Percentiles rank a stretch among this genome's conserved stretches.
These are phyloP conservation scores for Hylaea fasciaria DNA, from an alignment of 2,888 invertebrate genomes.

Conservation along the genomic window DNA sequence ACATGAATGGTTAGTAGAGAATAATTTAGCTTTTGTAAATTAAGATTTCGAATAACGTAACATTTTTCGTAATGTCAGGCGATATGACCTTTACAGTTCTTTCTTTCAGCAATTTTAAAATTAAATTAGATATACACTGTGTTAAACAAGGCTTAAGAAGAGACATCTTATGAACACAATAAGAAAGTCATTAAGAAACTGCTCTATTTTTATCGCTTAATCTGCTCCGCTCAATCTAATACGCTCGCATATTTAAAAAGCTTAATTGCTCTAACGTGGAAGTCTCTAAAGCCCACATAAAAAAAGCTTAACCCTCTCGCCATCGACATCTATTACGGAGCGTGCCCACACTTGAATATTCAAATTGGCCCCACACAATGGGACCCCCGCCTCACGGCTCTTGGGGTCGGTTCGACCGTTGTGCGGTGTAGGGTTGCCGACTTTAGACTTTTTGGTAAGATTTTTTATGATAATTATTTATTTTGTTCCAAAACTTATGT, in stretches of 20 bases:
- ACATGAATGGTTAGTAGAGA: background rate
- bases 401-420: conserved; percentile 51
- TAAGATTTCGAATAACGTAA: background rate
- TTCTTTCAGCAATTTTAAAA: no score
- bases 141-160: background rate
- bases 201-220: background rate
- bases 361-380: conserved; percentile 73
- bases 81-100: no score
- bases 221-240: conserved; percentile 8
- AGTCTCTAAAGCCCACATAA: conserved; percentile 37
- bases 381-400: conserved; percentile 48
- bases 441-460: background rate
- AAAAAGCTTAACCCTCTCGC: conserved; percentile 45
- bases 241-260: conserved; percentile 35
- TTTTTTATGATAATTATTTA: no score
- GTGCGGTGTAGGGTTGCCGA: conserved; percentile 33
- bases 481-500: no score
- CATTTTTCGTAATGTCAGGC: background rate
- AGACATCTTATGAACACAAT: background rate
- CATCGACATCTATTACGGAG: conserved; percentile 67
- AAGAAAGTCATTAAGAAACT: background rate
- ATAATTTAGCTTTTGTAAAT: background rate
- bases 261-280: conserved; percentile 43
- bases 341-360: conserved; percentile 76
- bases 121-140: no score